Evolutionary conservation across 2,113 vertebrate genomes (phyloP).

Genomic region (Gopherus evgoodei): DNA sequence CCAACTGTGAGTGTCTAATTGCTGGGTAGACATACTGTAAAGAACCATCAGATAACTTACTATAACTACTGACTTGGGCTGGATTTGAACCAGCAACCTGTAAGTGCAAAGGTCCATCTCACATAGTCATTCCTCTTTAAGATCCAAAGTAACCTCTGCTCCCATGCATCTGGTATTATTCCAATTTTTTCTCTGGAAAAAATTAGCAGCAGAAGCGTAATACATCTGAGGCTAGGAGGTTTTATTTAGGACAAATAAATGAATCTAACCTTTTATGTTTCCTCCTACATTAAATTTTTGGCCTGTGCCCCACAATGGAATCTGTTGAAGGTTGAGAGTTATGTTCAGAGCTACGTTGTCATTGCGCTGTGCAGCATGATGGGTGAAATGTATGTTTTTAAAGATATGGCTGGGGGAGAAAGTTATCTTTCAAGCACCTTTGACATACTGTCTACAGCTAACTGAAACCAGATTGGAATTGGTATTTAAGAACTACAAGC

Average conservation of each 20-base stretch:
- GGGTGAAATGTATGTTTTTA: background rate
- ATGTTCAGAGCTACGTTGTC: rapidly evolving
- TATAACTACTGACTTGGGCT: background rate
- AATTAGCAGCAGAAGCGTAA: background rate
- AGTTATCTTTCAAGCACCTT: background rate
- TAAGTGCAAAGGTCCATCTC: background rate
- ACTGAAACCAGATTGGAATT: background rate
- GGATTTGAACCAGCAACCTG: background rate
- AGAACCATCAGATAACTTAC: background rate
- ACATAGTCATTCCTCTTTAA: background rate
- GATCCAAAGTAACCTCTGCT: background rate
- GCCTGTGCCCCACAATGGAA: background rate
- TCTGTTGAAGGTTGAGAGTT: background rate
- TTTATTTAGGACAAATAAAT: background rate
- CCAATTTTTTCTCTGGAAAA: background rate
- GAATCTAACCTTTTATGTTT: background rate
- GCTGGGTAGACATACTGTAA: background rate
- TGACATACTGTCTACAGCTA: background rate
- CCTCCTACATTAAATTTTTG: background rate
- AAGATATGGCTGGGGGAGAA: background rate
- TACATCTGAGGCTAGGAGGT: background rate
- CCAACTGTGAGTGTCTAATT: background rate
- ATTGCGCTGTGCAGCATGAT: background rate
- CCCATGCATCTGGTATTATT: background rate
- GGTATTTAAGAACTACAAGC: background rate